A percentile compares a stretch with the other conserved stretches of the same genome.
Conservation (phyloP, 1,140 invertebrate genomes). For the Panonychus citri region DNA sequence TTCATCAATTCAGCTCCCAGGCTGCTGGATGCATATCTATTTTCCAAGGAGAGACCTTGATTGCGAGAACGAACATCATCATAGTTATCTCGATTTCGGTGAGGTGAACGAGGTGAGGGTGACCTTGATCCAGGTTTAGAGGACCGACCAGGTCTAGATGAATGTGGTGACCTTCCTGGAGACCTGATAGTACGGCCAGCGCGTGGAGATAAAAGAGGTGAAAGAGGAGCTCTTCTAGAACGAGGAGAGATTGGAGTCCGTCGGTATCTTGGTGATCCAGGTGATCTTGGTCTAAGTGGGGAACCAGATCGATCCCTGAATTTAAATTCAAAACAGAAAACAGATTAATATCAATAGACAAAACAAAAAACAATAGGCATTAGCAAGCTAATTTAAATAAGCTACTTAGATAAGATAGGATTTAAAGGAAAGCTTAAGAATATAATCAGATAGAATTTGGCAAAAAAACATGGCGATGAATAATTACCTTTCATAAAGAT, state of each 20-base stretch:
- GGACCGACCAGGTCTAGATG: background rate
- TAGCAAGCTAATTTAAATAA: background rate
- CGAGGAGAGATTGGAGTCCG: background rate
- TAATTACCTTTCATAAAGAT: background rate
- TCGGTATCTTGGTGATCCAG: background rate
- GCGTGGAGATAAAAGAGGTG: background rate
- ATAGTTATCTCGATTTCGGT: background rate
- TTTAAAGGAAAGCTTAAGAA: too few species aligned
- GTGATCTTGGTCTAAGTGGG: background rate
- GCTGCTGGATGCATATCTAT: slow-evolving; percentile 15
- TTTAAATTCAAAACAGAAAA: too few species aligned
- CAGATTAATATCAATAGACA: background rate
- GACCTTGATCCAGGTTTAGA: background rate
- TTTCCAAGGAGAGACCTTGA: background rate
- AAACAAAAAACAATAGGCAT: background rate
- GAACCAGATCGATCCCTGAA: background rate
- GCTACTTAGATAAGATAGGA: too few species aligned
- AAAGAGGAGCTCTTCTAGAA: background rate
- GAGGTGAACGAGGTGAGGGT: background rate
- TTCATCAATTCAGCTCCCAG: slow-evolving; percentile 24
- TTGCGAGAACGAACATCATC: background rate
- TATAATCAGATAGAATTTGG: too few species aligned
- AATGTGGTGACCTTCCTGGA: background rate
- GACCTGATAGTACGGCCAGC: background rate
- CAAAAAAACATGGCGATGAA: background rate